Percentiles rank a stretch among this genome's conserved stretches.
phyloP scores from a whole-genome alignment of 2,113 vertebrate genomes.

The Ammospiza caudacuta region DNA sequence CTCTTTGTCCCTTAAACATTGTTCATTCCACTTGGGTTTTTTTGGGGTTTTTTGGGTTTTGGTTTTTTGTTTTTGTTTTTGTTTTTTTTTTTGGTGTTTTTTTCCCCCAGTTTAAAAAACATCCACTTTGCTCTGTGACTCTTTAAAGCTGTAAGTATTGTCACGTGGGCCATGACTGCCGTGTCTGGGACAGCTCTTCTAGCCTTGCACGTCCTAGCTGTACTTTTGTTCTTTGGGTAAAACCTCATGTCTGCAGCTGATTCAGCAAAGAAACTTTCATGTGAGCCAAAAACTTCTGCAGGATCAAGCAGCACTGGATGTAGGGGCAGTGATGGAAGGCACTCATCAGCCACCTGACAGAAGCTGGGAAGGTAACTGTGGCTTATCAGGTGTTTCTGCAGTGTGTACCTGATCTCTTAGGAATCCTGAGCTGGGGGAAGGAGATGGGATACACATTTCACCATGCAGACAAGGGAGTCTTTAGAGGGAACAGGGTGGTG shows the following conservation, averaged over 20 bases:
- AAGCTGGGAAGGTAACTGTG: not conserved
- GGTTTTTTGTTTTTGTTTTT: too few relatives aligned
- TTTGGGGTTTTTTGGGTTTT: too few relatives aligned
- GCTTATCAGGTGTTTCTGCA: not conserved
- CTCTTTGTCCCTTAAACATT: not conserved
- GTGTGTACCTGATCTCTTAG: not conserved
- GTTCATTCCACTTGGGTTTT: not conserved
- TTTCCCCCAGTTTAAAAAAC: not conserved
- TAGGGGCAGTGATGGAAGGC: not conserved
- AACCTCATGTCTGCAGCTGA: not conserved
- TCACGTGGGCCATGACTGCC: not conserved
- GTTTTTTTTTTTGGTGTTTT: too few relatives aligned
- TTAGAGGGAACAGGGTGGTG: not conserved
- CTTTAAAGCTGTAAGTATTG: not conserved
- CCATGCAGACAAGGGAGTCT: rapidly evolving
- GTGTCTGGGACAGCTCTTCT: not conserved
- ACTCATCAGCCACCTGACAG: not conserved
- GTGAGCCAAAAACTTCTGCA: not conserved
- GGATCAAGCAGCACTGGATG: not conserved
- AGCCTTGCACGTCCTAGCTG: not conserved
- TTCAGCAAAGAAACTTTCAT: not conserved
- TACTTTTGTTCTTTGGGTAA: not conserved
- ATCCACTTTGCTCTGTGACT: not conserved
- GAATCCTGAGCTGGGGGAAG: not conserved
- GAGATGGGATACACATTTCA: not conserved